Conservation (phyloP, 2,888 invertebrate genomes). For the Rutpela maculata region DNA sequence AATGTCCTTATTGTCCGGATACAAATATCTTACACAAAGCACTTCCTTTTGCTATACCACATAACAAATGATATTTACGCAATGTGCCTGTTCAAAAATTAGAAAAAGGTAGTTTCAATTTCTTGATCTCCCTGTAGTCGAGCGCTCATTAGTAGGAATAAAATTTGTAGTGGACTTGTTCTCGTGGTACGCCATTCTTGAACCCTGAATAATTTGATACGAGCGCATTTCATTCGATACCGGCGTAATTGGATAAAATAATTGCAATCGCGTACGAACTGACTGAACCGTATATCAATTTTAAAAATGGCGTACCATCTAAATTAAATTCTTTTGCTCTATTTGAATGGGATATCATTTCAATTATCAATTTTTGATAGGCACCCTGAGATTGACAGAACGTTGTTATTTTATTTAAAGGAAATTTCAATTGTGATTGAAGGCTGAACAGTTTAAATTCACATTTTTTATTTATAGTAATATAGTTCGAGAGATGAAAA, state of each 20-base stretch:
- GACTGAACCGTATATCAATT: constrained; percentile 65
- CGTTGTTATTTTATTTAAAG: not conserved
- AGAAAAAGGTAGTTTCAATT: constrained; percentile 49
- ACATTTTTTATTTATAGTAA: too few species aligned
- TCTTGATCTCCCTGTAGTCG: not conserved
- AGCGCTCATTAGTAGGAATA: constrained; percentile 47
- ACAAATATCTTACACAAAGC: too few species aligned
- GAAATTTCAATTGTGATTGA: not conserved
- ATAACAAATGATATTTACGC: too few species aligned
- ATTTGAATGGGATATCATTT: constrained; percentile 68
- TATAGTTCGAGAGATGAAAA: too few species aligned
- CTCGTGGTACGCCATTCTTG: constrained; percentile 62
- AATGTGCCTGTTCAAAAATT: too few species aligned
- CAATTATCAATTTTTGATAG: constrained; percentile 63
- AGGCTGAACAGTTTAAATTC: too few species aligned
- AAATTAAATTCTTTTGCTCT: constrained; percentile 69
- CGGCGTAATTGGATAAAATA: constrained; percentile 70
- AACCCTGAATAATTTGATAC: constrained; percentile 67
- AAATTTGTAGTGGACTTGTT: constrained; percentile 61
- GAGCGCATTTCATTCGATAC: constrained; percentile 66
- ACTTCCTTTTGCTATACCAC: too few species aligned
- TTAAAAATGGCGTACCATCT: constrained; percentile 55
- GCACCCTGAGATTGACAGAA: constrained; percentile 16
- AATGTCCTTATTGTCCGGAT: too few species aligned
- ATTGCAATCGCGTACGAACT: constrained; percentile 65